These are phyloP conservation scores for Phalanger gymnotis DNA, from an alignment of 2,797 vertebrate genomes.

Conservation along the genomic window DNA sequence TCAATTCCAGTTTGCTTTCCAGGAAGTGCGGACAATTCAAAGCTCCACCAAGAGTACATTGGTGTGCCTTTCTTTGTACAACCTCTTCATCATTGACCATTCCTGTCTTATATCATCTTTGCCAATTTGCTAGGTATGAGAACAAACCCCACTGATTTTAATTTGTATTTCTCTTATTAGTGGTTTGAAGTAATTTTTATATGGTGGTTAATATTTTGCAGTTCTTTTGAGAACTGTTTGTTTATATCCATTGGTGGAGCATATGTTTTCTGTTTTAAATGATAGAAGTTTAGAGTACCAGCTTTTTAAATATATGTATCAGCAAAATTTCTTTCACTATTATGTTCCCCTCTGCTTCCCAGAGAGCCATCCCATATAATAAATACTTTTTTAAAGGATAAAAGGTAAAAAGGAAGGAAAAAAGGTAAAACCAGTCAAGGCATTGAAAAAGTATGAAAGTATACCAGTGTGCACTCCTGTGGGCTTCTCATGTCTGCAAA, in stretches of 20 bases:
- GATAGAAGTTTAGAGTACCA: not conserved
- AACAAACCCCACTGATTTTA: not conserved
- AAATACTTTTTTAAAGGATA: not conserved
- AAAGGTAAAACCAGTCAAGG: not conserved
- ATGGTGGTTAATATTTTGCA: not conserved
- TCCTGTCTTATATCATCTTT: not conserved
- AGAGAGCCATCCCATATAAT: not conserved
- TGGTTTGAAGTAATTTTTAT: not conserved
- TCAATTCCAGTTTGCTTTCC: not conserved
- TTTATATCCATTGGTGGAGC: not conserved
- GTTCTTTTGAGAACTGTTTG: not conserved
- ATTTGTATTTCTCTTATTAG: not conserved
- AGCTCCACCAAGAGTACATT: not conserved
- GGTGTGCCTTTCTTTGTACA: not conserved
- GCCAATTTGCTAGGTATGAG: not conserved
- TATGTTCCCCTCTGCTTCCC: not conserved
- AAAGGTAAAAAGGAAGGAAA: too few species aligned
- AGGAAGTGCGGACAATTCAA: not conserved
- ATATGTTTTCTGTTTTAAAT: not conserved
- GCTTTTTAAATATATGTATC: not conserved
- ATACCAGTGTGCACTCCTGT: not conserved
- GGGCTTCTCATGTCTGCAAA: not conserved
- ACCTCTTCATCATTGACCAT: not conserved
- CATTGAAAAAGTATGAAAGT: not conserved
- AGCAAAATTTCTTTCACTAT: not conserved